A percentile compares a stretch with the other conserved stretches of the same genome.
These are phyloP conservation scores for Potorous gilbertii DNA, from an alignment of 2,797 vertebrate species.

Conservation along the genomic window DNA sequence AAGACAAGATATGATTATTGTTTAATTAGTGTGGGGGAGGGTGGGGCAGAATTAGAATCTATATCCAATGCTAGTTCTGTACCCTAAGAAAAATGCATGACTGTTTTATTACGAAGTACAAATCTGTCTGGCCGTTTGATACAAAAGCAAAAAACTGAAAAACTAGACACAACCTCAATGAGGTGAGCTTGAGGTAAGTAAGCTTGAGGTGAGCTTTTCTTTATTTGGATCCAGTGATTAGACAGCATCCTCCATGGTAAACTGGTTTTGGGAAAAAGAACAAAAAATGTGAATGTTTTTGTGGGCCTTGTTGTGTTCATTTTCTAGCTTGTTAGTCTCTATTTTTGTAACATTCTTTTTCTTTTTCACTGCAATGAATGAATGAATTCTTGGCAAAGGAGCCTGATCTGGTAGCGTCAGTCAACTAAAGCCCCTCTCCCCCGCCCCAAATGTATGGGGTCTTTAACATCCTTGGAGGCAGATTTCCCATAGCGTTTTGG, in stretches of 20 bases:
- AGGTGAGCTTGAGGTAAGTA: no score
- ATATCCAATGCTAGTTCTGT: background rate
- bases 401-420: background rate
- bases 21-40: rapidly evolving
- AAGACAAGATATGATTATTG: no score
- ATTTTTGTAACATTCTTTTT: background rate
- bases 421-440: background rate
- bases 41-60: background rate
- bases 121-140: background rate
- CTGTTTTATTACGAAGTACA: rapidly evolving
- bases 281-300: background rate
- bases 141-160: background rate
- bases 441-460: background rate
- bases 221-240: background rate
- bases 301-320: background rate
- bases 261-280: background rate
- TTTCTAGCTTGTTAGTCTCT: background rate
- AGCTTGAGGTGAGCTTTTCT: background rate
- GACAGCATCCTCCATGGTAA: background rate
- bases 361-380: background rate
- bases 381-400: background rate
- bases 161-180: background rate
- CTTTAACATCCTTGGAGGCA: background rate
- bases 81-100: rapidly evolving
- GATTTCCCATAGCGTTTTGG: background rate